phyloP scores from a whole-genome alignment of 2,113 vertebrate species.

The Bothrops jararaca region DNA sequence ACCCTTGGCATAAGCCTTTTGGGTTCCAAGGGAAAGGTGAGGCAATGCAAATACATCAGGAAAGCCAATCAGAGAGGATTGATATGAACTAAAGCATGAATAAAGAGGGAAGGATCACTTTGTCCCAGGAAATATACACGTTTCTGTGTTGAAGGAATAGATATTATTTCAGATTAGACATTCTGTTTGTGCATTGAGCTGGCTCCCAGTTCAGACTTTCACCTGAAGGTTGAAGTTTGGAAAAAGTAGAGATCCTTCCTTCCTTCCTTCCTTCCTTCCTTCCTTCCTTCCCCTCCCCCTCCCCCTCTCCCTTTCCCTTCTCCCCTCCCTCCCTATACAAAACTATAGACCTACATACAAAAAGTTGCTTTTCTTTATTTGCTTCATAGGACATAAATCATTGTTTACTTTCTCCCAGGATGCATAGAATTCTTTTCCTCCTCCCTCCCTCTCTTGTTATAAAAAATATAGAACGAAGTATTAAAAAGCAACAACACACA shows the following conservation, averaged over 20 bases:
- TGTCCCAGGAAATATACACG: neutral
- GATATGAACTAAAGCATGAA: neutral
- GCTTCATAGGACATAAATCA: neutral
- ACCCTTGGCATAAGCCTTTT: neutral
- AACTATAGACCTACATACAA: neutral
- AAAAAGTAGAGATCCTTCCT: neutral
- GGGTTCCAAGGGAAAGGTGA: neutral
- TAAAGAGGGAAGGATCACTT: neutral
- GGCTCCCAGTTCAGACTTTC: neutral
- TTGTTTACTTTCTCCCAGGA: neutral
- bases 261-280: neutral
- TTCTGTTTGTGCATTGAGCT: neutral
- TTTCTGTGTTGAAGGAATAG: neutral
- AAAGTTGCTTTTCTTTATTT: slow-evolving; percentile 6
- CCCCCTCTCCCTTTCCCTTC: too few relatives aligned
- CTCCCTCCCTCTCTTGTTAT: neutral
- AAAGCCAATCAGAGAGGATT: neutral
- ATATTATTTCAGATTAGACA: neutral
- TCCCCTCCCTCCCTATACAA: neutral
- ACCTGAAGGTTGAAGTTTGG: neutral
- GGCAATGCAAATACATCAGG: neutral
- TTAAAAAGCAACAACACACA: neutral
- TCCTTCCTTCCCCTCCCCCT: too few relatives aligned
- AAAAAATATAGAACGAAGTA: neutral
- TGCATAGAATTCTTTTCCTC: neutral